Conservation (phyloP, 2,888 invertebrate species). For the Chrysolina oricalcia region DNA sequence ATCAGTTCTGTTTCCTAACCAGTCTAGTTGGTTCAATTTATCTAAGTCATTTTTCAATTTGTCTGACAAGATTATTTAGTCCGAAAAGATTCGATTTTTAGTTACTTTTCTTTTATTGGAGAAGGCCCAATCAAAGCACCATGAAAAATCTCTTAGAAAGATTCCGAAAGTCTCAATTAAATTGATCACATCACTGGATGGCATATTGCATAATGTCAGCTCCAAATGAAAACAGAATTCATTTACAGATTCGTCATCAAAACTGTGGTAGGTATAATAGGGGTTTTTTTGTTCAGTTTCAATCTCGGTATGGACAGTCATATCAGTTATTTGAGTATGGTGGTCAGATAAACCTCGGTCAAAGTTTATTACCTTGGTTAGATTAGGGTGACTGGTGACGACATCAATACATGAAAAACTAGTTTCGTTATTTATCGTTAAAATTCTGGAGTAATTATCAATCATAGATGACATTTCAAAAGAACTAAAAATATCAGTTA, state of each 20-base stretch:
- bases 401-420: too few species aligned
- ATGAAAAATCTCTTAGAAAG: background rate
- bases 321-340: too few species aligned
- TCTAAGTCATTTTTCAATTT: too few species aligned
- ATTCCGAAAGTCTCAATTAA: background rate
- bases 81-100: constrained; percentile 12
- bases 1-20: constrained; percentile 15
- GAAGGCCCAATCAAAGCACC: too few species aligned
- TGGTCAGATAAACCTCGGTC: too few species aligned
- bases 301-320: too few species aligned
- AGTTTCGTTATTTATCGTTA: background rate
- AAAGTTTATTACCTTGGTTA: too few species aligned
- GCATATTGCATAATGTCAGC: constrained; percentile 1
- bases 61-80: constrained; percentile 17
- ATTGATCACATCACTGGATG: background rate
- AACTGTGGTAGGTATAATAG: too few species aligned
- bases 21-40: constrained; percentile 1
- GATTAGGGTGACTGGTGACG: too few species aligned
- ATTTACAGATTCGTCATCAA: too few species aligned
- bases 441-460: background rate
- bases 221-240: constrained; percentile 8
- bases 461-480: constrained; percentile 11
- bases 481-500: constrained; percentile 20
- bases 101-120: background rate
- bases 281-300: too few species aligned